phyloP scores from a whole-genome alignment of 2,113 vertebrate species.

The Barnardius zonarius region DNA sequence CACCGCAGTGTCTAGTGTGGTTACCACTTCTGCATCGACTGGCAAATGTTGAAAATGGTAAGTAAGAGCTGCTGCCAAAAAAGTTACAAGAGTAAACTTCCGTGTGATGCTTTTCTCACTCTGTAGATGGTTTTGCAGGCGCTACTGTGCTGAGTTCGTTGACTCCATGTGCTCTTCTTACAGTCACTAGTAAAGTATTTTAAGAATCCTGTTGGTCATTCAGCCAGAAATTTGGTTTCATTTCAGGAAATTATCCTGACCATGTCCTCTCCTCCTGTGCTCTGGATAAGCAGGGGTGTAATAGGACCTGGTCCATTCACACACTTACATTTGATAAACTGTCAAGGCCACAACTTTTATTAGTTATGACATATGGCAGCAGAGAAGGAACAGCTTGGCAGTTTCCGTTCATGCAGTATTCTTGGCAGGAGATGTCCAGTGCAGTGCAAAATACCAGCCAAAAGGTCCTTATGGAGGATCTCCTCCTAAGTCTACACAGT shows the following conservation, averaged over 20 bases:
- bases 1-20: slow-evolving; percentile 98
- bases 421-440: neutral
- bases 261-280: neutral
- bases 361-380: neutral
- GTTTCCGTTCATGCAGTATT: neutral
- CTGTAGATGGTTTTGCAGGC: neutral
- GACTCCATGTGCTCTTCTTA: neutral
- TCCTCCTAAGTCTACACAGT: neutral
- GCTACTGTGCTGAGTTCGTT: neutral
- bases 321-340: neutral
- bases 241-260: neutral
- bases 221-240: neutral
- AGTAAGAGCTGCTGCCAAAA: slow-evolving; percentile 39
- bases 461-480: neutral
- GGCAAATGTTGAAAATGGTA: slow-evolving; percentile 98
- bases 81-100: neutral
- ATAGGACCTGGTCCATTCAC: neutral
- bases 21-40: slow-evolving; percentile 96
- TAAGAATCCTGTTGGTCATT: neutral
- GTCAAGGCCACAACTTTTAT: neutral
- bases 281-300: neutral
- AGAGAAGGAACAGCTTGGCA: slow-evolving; percentile 1
- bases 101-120: neutral
- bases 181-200: neutral
- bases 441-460: neutral